phyloP scores from a whole-genome alignment of 2,113 vertebrate species.

The Vulpes vulpes region DNA sequence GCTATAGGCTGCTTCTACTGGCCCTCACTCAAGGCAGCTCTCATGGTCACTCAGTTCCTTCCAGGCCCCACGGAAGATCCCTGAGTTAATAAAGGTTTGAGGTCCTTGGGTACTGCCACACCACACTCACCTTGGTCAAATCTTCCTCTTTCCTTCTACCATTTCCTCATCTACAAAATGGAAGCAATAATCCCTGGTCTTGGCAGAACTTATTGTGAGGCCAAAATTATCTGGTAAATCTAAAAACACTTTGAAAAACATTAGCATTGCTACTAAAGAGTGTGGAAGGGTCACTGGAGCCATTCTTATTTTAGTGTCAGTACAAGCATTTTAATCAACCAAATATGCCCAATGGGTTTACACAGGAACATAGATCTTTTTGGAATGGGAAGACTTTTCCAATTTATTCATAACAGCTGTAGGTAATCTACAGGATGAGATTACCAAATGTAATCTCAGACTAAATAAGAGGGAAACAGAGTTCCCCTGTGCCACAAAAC shows the following conservation, averaged over 20 bases:
- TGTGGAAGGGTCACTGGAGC: background rate
- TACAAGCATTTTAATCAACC: background rate
- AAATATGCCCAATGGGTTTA: background rate
- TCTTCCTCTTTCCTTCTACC: background rate
- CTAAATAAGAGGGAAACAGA: background rate
- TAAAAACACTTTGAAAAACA: background rate
- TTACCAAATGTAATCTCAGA: background rate
- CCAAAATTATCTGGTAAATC: background rate
- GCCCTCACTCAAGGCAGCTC: background rate
- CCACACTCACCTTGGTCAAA: background rate
- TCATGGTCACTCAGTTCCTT: background rate
- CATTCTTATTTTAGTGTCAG: background rate
- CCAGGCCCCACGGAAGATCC: background rate
- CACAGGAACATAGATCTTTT: background rate
- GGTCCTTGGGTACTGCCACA: background rate
- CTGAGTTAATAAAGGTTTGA: background rate
- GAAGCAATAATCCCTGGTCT: background rate
- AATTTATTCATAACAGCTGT: background rate
- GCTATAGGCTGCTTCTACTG: background rate
- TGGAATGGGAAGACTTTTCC: background rate
- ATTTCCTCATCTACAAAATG: background rate
- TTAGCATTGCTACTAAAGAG: background rate
- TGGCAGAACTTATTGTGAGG: background rate
- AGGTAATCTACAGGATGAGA: background rate
- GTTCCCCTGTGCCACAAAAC: background rate